Evolutionary conservation across 1,140 invertebrate genomes (phyloP), one percentile per base, ranked within the genome.

Genomic region (Cydia splendana): DNA sequence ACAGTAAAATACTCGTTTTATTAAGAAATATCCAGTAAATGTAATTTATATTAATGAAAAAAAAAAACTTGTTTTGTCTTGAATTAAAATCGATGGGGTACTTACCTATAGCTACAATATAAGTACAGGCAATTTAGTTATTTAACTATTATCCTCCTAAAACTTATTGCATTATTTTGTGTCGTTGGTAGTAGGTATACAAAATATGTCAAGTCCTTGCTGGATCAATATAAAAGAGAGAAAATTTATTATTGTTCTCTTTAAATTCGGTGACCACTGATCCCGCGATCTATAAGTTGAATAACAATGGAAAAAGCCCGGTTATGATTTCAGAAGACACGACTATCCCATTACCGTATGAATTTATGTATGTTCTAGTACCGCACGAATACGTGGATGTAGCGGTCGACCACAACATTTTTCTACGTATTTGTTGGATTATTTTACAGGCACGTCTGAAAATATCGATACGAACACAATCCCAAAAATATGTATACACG

Each of bases 301-400:
- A 92, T 92, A 90, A 92, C 87, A 92, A 92, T 92, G 78, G 78
- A 48, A 71, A 42, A 71, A 45, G 67, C 67, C 34, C 38, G 67
- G 67, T 53, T 76, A 75, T 78, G 79, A 79, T 80, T 81, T 80
- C 83, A 75, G 80, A 79, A 45, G 83, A 91, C 89, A 91, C 77
- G 87, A 74, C 79, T 84, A 82, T 71, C 76, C 89, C 89, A 92
- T 92, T 90, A 91, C 86, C 57, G 76, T 88, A 90, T 91, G 90
- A 91, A 92, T 91, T 85, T 88, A 92, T 91, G 89, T 86, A 91
- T 87, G 81, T 82, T 62, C 48, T 76, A 57, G 20, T 20, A 62
- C 20, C 9, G 57, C 7, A 62, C 20, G 20, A 24, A 62, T 24
- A 62, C 53, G 53, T 57, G 53, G 2, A 20, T 51, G 13, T 51